phyloP scores from a whole-genome alignment of 2,113 vertebrate species.

The Gnathonemus longibarbis region DNA sequence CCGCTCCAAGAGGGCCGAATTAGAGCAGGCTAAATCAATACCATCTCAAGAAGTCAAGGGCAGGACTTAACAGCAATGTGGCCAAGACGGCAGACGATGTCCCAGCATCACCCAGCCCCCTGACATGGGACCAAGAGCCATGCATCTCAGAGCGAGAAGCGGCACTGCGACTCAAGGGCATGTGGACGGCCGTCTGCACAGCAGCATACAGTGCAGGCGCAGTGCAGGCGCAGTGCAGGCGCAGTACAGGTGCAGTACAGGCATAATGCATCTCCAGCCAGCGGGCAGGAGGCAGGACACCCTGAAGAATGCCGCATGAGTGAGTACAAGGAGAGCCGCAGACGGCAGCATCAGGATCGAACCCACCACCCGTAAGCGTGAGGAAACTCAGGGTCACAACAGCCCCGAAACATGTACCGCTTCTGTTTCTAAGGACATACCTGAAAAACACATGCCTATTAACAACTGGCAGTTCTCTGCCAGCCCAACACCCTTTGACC shows the following conservation, averaged over 20 bases:
- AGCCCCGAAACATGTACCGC: background rate
- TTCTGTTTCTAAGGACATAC: background rate
- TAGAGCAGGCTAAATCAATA: conserved; percentile 53
- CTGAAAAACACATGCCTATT: background rate
- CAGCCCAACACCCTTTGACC: background rate
- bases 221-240: too few species aligned
- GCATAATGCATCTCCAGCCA: background rate
- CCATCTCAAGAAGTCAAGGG: conserved; percentile 28
- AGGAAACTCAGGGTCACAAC: background rate
- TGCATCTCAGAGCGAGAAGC: background rate
- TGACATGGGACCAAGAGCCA: too few species aligned
- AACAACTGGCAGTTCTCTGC: background rate
- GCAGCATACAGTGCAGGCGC: background rate
- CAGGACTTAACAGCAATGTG: conserved; percentile 40
- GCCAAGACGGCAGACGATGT: background rate
- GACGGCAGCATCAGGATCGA: background rate
- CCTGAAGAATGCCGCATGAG: background rate
- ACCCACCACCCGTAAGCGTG: background rate
- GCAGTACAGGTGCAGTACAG: background rate
- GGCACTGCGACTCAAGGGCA: background rate
- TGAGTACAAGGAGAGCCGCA: background rate
- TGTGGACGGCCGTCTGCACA: background rate
- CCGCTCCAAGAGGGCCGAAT: conserved; percentile 44
- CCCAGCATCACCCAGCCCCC: background rate
- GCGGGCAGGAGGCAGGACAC: background rate